Evolutionary conservation across 2,113 vertebrate species (phyloP).

Genomic region (Nibea albiflora): DNA sequence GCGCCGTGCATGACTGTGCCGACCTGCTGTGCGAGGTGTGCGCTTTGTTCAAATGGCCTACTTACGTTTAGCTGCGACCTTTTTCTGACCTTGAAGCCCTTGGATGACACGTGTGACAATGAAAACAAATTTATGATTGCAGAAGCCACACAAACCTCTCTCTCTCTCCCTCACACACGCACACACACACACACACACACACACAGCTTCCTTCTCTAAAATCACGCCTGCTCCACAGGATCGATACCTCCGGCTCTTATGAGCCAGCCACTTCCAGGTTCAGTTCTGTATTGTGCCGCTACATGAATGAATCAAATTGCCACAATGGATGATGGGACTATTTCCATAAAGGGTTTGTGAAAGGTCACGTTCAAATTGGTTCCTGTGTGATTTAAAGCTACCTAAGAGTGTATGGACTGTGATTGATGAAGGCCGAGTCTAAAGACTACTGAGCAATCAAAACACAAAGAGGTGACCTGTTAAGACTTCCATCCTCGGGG

Average conservation of each 20-base stretch:
- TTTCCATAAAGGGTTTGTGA: slow-evolving; percentile 51
- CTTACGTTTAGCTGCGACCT: slow-evolving; percentile 68
- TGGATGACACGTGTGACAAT: slow-evolving; percentile 36
- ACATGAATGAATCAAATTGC: slow-evolving; percentile 25
- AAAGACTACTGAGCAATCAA: not conserved
- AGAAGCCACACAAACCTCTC: slow-evolving; percentile 13
- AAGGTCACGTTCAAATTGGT: slow-evolving; percentile 63
- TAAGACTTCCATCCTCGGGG: not conserved
- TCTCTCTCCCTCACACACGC: not conserved
- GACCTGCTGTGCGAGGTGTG: slow-evolving; percentile 6
- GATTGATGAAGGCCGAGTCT: slow-evolving; percentile 33
- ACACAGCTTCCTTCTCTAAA: not conserved
- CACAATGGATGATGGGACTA: slow-evolving; percentile 39
- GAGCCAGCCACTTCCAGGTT: not conserved
- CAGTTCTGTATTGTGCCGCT: slow-evolving; percentile 13
- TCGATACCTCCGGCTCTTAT: slow-evolving; percentile 7
- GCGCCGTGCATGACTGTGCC: slow-evolving; percentile 24
- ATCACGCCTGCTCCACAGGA: slow-evolving; percentile 20
- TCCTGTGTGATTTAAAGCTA: slow-evolving; percentile 49
- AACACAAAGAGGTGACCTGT: not conserved
- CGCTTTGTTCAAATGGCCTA: slow-evolving; percentile 36
- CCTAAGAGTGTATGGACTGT: slow-evolving; percentile 3
- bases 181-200: slow-evolving; percentile 9
- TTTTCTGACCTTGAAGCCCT: slow-evolving; percentile 60
- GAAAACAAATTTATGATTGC: slow-evolving; percentile 57